Conservation (phyloP, 2,797 vertebrate species). For the Takifugu rubripes region DNA sequence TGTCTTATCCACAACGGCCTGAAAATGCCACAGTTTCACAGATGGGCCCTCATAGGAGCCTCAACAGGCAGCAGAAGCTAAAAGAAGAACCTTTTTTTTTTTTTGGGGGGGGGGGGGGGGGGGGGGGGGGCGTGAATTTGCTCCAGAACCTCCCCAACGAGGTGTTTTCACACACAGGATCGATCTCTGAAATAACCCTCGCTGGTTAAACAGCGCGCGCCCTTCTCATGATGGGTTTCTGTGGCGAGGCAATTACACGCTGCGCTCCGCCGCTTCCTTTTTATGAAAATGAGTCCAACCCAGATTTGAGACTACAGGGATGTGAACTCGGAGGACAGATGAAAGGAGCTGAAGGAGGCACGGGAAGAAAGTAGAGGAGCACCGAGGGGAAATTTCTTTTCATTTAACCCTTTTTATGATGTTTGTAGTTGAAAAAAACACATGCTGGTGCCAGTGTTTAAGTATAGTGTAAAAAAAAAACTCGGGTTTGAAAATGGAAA, state of each 20-base stretch:
- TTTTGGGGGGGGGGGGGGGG: not conserved
- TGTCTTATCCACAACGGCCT: conserved; percentile 51
- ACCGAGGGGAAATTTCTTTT: conserved; percentile 34
- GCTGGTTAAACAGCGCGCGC: conserved; percentile 25
- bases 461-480: too few relatives aligned
- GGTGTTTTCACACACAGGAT: conserved; percentile 13
- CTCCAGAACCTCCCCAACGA: not conserved
- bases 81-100: not conserved
- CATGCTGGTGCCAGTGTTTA: not conserved
- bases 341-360: conserved; percentile 68
- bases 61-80: conserved; percentile 19
- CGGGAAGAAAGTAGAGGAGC: conserved; percentile 31
- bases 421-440: conserved; percentile 14
- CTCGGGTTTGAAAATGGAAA: too few relatives aligned
- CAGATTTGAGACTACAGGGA: conserved; percentile 70
- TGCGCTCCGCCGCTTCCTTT: conserved; percentile 36
- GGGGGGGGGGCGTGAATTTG: conserved; percentile 13
- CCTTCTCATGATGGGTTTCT: too few relatives aligned
- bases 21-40: conserved; percentile 56
- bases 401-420: conserved; percentile 21
- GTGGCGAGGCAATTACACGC: conserved; percentile 17
- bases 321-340: conserved; percentile 62
- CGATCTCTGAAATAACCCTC: conserved; percentile 32
- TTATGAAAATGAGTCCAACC: conserved; percentile 68
- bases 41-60: conserved; percentile 21